phyloP scores from a whole-genome alignment of 2,113 vertebrate species.

The Paralichthys olivaceus region DNA sequence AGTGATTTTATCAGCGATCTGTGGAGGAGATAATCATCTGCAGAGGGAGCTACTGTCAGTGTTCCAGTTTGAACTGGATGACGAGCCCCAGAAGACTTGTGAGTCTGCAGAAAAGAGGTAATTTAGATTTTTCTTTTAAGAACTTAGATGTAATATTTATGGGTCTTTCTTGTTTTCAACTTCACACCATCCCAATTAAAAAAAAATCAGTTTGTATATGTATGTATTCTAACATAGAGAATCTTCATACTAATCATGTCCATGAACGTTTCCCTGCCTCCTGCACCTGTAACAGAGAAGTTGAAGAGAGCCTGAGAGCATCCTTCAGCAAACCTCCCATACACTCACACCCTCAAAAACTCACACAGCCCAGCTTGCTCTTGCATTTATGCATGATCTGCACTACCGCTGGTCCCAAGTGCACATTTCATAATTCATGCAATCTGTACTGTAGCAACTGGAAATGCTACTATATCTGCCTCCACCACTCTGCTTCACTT shows the following conservation, averaged over 20 bases:
- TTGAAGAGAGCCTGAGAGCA: constrained; percentile 33
- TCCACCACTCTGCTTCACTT: constrained; percentile 57
- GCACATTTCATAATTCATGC: constrained; percentile 83
- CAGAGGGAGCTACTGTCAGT: constrained; percentile 12
- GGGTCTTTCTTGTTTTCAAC: background rate
- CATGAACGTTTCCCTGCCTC: background rate
- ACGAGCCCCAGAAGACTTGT: constrained; percentile 1
- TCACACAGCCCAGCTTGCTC: constrained; percentile 62
- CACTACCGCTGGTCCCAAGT: constrained; percentile 72
- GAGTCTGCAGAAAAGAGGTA: background rate
- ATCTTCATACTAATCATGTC: background rate
- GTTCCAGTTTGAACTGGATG: constrained; percentile 23
- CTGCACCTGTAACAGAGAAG: constrained; percentile 36
- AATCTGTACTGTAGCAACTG: constrained; percentile 72
- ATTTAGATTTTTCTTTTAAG: constrained; percentile 17
- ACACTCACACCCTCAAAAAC: constrained; percentile 44
- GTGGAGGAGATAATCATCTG: constrained; percentile 7
- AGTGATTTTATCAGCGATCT: too few species aligned
- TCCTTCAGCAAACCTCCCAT: constrained; percentile 55
- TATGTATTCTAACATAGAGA: background rate
- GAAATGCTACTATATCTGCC: constrained; percentile 73
- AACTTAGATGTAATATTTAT: constrained; percentile 15
- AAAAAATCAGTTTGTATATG: background rate
- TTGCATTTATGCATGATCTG: constrained; percentile 83
- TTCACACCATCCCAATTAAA: background rate